Evolutionary conservation across 2,113 vertebrate species (phyloP).

Genomic region (Mugil cephalus): DNA sequence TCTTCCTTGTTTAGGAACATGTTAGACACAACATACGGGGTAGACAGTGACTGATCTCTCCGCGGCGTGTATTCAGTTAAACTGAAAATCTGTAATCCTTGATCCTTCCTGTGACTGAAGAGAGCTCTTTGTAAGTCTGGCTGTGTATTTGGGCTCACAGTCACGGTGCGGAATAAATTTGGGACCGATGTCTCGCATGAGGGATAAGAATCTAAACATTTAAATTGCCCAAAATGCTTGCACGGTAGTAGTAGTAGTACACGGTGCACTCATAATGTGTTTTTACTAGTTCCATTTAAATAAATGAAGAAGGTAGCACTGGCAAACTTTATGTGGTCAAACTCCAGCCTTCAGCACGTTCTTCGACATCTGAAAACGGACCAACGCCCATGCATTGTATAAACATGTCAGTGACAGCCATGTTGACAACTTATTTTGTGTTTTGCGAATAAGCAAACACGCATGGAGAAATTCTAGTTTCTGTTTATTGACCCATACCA

Average conservation of each 20-base stretch:
- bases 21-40: not conserved
- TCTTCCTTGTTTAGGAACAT: not conserved
- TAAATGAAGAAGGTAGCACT: not conserved
- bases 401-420: conserved; percentile 7
- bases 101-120: not conserved
- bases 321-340: not conserved
- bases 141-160: not conserved
- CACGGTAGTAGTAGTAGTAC: not conserved
- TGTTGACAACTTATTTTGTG: conserved; percentile 3
- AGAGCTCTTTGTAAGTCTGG: conserved; percentile 7
- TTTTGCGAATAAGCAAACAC: not conserved
- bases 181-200: not conserved
- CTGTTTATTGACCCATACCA: too few relatives aligned
- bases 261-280: not conserved
- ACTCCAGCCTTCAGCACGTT: not conserved
- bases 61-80: conserved; percentile 15
- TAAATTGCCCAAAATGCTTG: not conserved
- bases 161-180: conserved; percentile 17
- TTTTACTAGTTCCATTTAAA: conserved; percentile 1
- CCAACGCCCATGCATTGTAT: not conserved
- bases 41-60: conserved; percentile 1
- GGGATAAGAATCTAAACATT: not conserved
- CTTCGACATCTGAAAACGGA: not conserved
- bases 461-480: not conserved
- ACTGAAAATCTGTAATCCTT: conserved; percentile 9